phyloP scores from a whole-genome alignment of 2,113 vertebrate genomes.

The Peromyscus maniculatus region DNA sequence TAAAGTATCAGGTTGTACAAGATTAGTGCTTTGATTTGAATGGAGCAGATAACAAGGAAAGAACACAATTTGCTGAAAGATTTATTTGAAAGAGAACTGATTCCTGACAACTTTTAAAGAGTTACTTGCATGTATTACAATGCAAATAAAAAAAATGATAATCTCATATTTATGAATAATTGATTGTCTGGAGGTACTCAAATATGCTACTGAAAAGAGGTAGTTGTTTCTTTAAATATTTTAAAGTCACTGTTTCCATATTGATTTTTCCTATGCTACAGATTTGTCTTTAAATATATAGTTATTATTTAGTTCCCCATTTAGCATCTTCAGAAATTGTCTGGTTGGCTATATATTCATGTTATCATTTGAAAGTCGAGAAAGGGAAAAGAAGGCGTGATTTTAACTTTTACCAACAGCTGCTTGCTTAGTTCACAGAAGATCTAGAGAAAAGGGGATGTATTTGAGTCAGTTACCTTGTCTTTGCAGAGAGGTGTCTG shows the following conservation, averaged over 20 bases:
- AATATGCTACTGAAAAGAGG: background rate
- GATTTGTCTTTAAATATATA: slow-evolving; percentile 27
- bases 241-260: background rate
- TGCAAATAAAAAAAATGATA: slow-evolving; percentile 58
- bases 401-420: slow-evolving; percentile 45
- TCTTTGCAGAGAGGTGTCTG: slow-evolving; percentile 50
- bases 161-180: slow-evolving; percentile 45
- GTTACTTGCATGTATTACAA: background rate
- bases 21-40: slow-evolving; percentile 51
- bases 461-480: slow-evolving; percentile 58
- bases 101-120: slow-evolving; percentile 54
- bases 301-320: slow-evolving; percentile 3
- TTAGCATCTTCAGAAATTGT: background rate
- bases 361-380: slow-evolving; percentile 50
- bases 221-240: background rate
- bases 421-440: background rate
- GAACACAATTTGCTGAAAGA: slow-evolving; percentile 43
- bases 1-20: slow-evolving; percentile 59
- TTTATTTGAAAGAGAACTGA: slow-evolving; percentile 62
- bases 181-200: slow-evolving; percentile 54
- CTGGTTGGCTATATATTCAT: background rate
- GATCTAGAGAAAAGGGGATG: slow-evolving; percentile 23
- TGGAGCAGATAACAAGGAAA: slow-evolving; percentile 13
- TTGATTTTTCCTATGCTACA: slow-evolving; percentile 3
- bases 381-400: background rate